A percentile compares a stretch with the other conserved stretches of the same genome.
These are phyloP conservation scores for Rhabdomys dilectus DNA, from an alignment of 2,113 vertebrate genomes.

Conservation along the genomic window DNA sequence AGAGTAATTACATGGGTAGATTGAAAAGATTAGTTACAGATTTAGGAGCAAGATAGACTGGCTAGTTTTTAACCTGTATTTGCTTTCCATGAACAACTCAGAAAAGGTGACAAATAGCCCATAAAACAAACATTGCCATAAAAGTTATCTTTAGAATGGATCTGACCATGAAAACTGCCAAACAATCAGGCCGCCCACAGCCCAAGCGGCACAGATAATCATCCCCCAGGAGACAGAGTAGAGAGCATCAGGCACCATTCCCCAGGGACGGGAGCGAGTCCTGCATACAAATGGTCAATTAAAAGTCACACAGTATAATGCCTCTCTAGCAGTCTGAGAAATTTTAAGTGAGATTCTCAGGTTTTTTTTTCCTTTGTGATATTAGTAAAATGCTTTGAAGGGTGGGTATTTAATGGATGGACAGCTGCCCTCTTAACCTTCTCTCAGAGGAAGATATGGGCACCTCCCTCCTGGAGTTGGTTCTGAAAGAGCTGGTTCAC, in stretches of 20 bases:
- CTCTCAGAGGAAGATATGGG: neutral
- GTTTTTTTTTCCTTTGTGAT: neutral
- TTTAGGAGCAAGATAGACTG: slow-evolving; percentile 21
- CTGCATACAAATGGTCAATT: neutral
- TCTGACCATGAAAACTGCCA: slow-evolving; percentile 36
- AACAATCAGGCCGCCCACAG: slow-evolving; percentile 46
- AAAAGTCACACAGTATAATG: neutral
- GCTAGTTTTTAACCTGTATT: neutral
- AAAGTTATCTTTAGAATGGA: slow-evolving; percentile 61
- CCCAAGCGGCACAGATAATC: neutral
- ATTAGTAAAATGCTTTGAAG: slow-evolving; percentile 36
- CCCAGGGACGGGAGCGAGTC: too few species aligned
- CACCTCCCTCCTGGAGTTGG: neutral
- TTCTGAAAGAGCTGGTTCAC: slow-evolving; percentile 7
- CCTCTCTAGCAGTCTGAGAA: neutral
- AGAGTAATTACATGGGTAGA: neutral
- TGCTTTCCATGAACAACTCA: neutral
- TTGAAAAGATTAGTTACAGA: slow-evolving; percentile 15
- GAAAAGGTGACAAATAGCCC: slow-evolving; percentile 14
- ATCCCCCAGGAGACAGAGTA: neutral
- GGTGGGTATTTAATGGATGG: neutral
- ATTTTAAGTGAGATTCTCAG: neutral
- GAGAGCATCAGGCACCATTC: neutral
- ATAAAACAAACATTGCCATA: slow-evolving; percentile 21
- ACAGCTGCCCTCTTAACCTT: neutral